A percentile compares a stretch with the other conserved stretches of the same genome.
Conservation (phyloP, 2,797 vertebrate genomes). For the Chaetodon trifasciatus region DNA sequence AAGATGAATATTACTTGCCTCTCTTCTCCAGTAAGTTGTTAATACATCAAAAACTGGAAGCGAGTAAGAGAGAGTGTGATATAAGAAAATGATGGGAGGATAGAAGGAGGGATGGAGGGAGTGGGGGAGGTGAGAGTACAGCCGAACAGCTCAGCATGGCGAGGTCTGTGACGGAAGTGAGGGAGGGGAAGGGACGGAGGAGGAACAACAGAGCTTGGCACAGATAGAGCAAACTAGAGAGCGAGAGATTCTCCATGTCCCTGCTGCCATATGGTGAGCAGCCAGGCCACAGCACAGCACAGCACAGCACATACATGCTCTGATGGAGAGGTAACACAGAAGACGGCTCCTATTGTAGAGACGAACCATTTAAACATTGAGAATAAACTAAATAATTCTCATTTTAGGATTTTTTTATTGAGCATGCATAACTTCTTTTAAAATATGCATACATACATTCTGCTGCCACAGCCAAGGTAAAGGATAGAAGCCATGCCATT, state of each 20-base stretch:
- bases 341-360: neutral
- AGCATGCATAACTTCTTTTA: neutral
- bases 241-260: slow-evolving; percentile 77
- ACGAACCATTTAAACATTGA: neutral
- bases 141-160: slow-evolving; percentile 64
- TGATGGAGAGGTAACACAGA: slow-evolving; percentile 12
- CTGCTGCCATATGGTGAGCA: slow-evolving; percentile 82
- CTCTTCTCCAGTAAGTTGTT: neutral
- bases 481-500: neutral
- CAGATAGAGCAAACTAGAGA: slow-evolving; percentile 56
- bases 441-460: neutral
- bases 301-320: slow-evolving; percentile 36
- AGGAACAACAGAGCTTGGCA: slow-evolving; percentile 75
- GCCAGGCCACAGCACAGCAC: slow-evolving; percentile 44
- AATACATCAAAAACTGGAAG: neutral
- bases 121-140: slow-evolving; percentile 60
- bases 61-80: slow-evolving; percentile 8
- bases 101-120: slow-evolving; percentile 37
- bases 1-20: neutral
- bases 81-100: slow-evolving; percentile 33
- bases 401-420: neutral
- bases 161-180: slow-evolving; percentile 67
- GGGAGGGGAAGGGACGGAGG: slow-evolving; percentile 60
- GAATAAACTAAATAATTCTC: too few species aligned
- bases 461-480: neutral